Conservation (phyloP, 2,888 invertebrate species). For the Meteorus cinctellus region DNA sequence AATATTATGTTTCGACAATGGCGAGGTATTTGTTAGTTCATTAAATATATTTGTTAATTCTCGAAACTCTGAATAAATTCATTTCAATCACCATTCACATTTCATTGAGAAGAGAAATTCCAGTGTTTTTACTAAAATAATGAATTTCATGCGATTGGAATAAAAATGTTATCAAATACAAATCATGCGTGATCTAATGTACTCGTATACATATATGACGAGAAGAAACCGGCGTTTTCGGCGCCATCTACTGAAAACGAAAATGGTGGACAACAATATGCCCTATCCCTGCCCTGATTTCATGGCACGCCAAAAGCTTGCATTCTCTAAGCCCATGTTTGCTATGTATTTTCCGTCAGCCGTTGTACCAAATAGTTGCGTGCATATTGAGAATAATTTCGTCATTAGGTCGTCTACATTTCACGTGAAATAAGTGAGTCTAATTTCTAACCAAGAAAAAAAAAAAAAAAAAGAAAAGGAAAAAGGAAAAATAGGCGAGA, state of each 20-base stretch:
- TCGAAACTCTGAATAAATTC: too few relatives aligned
- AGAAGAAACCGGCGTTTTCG: slow-evolving; percentile 12
- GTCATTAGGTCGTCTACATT: slow-evolving; percentile 58
- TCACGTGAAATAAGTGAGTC: slow-evolving; percentile 57
- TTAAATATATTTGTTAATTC: too few relatives aligned
- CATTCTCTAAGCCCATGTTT: slow-evolving; percentile 66
- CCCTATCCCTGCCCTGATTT: slow-evolving; percentile 69
- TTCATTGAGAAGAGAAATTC: too few relatives aligned
- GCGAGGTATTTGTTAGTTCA: too few relatives aligned
- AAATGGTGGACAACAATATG: slow-evolving; percentile 71
- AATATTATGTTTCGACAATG: too few relatives aligned
- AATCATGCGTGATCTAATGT: not conserved
- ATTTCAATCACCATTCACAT: too few relatives aligned
- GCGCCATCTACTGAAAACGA: slow-evolving; percentile 70
- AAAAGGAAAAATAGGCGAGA: slow-evolving; percentile 47
- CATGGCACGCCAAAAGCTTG: slow-evolving; percentile 69
- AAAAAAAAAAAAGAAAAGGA: slow-evolving; percentile 54
- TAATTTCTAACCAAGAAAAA: slow-evolving; percentile 61
- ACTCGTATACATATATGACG: not conserved
- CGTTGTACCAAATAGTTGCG: slow-evolving; percentile 63
- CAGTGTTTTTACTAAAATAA: too few relatives aligned
- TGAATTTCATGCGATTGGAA: not conserved
- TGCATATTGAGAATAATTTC: slow-evolving; percentile 60
- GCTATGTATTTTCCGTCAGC: slow-evolving; percentile 67
- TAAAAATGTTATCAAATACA: not conserved